Evolutionary conservation across 1,140 invertebrate species (phyloP), one percentile per base, ranked within the genome.

Genomic region (Carposina sasakii): DNA sequence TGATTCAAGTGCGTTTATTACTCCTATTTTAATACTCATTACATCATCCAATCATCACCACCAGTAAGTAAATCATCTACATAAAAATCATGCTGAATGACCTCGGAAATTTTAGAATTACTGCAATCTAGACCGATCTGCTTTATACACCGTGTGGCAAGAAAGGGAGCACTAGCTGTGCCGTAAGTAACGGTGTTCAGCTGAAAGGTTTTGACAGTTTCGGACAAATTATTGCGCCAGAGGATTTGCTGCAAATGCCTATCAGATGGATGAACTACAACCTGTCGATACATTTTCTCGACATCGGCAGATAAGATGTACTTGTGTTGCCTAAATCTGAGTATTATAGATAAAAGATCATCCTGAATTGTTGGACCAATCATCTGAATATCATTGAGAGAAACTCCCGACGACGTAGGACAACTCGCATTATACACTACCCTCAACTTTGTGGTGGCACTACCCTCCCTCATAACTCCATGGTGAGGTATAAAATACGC

Each of bases 61-160:
- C 81, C 76, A 1, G 60, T 60, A 2, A 85, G 36, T 0, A 82
- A 19, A 53, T 88, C 81, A 48, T 87, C 83, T 3, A 86, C 70
- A 50, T 85, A 88, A 51, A 81, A 79, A 56, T 76, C 67, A 12
- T 41, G 47, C 3, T 4, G 9, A 13, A 8, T 33, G 4, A 33
- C 15, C 13, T 33, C 31, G 16, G 5, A 10, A 13, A 43, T 16
- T 43, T 43, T 23, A 5, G 3, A 3, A 28, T 43, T 23, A 6
- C 2, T 17, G 23, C 41, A 43, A 10, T 43, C 41, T 12, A 43
- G 16, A 3, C 21, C 17, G 3, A 43, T 10, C 21, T 43, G 41
- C 3, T 43, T 26, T 10, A 26, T 6, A 17, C 23, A 26, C 22
- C 4, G 5, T 9, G 24, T 43, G 3, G 21, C 24, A 3, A 43